phyloP scores from a whole-genome alignment of 2,113 vertebrate species.

The Zapus hudsonius region DNA sequence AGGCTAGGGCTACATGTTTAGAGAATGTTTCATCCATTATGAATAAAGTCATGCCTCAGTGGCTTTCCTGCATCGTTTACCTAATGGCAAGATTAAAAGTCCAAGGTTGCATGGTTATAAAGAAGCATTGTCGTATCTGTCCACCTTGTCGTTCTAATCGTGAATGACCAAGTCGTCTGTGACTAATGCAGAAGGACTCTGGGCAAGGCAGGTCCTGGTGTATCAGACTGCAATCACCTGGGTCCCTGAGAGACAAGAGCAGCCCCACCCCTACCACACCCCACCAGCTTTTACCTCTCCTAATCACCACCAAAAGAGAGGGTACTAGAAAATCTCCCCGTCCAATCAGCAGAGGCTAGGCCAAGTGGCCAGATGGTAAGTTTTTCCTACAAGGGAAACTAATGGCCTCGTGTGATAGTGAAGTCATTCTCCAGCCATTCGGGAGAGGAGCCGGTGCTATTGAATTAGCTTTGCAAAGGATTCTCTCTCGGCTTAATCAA shows the following conservation, averaged over 20 bases:
- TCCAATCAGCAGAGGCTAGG: conserved; percentile 42
- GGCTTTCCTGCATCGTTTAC: conserved; percentile 41
- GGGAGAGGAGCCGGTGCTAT: conserved; percentile 62
- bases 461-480: conserved; percentile 70
- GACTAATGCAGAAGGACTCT: conserved; percentile 46
- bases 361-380: conserved; percentile 52
- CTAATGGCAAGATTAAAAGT: conserved; percentile 60
- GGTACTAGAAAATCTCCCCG: conserved; percentile 22
- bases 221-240: conserved; percentile 32
- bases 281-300: neutral
- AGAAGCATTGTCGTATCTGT: conserved; percentile 36
- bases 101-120: conserved; percentile 41
- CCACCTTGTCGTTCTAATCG: conserved; percentile 21
- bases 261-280: neutral
- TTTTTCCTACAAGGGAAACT: conserved; percentile 65
- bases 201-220: neutral
- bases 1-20: neutral
- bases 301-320: neutral
- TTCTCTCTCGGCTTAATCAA: conserved; percentile 67
- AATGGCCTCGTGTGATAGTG: conserved; percentile 64
- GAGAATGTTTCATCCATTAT: conserved; percentile 16
- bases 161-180: conserved; percentile 49
- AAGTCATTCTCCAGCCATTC: conserved; percentile 67
- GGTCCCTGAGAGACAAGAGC: conserved; percentile 3
- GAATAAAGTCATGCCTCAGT: conserved; percentile 27